Base-by-base conservation (phyloP, 53 echinoderm and acorn worm species). In the Hippasteria phrygiana region DNA sequence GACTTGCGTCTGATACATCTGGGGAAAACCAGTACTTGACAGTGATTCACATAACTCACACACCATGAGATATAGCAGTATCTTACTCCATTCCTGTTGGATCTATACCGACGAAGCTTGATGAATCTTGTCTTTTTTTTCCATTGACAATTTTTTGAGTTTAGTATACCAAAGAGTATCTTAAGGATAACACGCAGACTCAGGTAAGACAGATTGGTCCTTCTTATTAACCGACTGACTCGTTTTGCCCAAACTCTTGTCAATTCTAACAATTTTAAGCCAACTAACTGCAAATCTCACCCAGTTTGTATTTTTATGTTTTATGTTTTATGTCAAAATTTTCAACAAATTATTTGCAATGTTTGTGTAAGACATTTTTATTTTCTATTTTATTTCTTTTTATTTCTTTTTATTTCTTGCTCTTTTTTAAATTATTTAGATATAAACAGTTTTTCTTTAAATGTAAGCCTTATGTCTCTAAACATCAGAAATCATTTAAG, bases 111-210 rank as follows among this genome's bases (percentile, higher is more conserved):
- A 29, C 27, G 74, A 24, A 43, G 74, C 31, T 74, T 43, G 42
- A 29, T 26, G 36, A 71, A 71, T 26, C 20, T 28, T 29, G 28
- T 71, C 71, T 48, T 77, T 53, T 55, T 62, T 37, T 62, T 80
- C 48, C 17, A 3, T 85, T 48, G 11, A 42, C 56, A 56, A 50
- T 38, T 34, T 70, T 10, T 18, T 41, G 71, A 85, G 85, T 85
- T 31, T 85, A 85, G 85, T 48, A 47, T 70, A 43, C 85, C 70
- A 48, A 37, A 67, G 85, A 53, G 51, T 85, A 47, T 85, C 85
- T 71, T 71, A 50, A 67, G 85, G 85, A 85, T 85, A 35, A 70
- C 46, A 26, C 85, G 85, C 22, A 48, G 70, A 26, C 45, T 70
- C 18, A 85, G 85, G 85, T 85, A 85, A 85, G 85, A 85, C 11